These are phyloP conservation scores for Chloroceryle inda DNA, from an alignment of 2,797 vertebrate genomes.

Conservation along the genomic window DNA sequence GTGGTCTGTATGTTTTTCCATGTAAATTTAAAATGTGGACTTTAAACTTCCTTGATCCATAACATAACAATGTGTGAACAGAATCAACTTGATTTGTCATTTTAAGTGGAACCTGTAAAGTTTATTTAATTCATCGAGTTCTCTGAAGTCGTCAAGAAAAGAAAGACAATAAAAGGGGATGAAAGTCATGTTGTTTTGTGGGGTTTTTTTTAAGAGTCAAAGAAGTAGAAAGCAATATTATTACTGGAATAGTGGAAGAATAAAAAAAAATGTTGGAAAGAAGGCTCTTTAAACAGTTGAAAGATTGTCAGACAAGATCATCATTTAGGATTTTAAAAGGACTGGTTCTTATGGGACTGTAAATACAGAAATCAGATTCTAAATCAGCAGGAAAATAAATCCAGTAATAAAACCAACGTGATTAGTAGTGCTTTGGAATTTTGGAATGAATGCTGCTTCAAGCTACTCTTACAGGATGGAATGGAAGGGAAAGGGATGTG, in stretches of 20 bases:
- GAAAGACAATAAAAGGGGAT: neutral
- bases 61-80: neutral
- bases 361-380: neutral
- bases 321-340: neutral
- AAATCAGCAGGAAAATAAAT: neutral
- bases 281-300: neutral
- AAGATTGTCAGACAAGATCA: neutral
- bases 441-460: neutral
- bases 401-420: neutral
- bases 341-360: neutral
- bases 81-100: neutral
- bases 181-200: neutral
- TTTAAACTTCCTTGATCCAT: neutral
- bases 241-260: neutral
- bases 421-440: conserved; percentile 1
- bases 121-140: neutral
- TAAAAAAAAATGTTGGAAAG: neutral
- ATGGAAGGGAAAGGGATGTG: neutral
- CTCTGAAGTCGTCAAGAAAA: neutral
- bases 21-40: neutral
- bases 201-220: neutral
- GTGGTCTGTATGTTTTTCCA: neutral
- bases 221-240: neutral
- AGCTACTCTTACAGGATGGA: neutral
- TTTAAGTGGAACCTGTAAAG: neutral